Evolutionary conservation across 2,113 vertebrate genomes (phyloP).

Genomic region (Chamaea fasciata): DNA sequence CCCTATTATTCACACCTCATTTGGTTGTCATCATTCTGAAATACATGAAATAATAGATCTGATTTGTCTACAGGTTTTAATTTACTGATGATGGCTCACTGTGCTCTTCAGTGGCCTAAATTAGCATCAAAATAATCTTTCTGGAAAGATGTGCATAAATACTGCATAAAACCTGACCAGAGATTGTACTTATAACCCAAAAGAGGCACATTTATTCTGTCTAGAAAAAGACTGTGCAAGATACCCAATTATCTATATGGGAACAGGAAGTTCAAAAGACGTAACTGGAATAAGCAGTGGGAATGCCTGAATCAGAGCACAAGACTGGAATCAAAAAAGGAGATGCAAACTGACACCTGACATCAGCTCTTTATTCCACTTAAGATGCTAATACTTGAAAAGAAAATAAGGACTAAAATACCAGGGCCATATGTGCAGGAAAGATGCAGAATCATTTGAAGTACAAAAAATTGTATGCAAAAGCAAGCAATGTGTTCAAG

Average conservation of each 20-base stretch:
- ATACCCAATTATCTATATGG: neutral
- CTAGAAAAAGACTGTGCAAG: neutral
- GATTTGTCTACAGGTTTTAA: neutral
- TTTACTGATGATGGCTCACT: neutral
- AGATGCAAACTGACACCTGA: neutral
- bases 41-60: neutral
- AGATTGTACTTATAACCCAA: neutral
- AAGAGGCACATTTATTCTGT: neutral
- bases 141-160: neutral
- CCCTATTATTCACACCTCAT: neutral
- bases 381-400: neutral
- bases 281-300: slow-evolving; percentile 15
- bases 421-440: fast-evolving
- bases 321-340: neutral
- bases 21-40: neutral
- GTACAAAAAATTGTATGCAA: neutral
- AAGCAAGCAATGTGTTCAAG: neutral
- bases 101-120: neutral
- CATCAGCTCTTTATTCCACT: neutral
- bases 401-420: neutral
- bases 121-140: neutral
- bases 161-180: neutral
- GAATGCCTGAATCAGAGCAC: slow-evolving; percentile 9
- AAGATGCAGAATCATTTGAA: neutral
- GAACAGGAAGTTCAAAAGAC: slow-evolving; percentile 12